A percentile compares a stretch with the other conserved stretches of the same genome.
Evolutionary conservation across 2,797 vertebrate genomes (phyloP).

Genomic region (Falco columbarius): DNA sequence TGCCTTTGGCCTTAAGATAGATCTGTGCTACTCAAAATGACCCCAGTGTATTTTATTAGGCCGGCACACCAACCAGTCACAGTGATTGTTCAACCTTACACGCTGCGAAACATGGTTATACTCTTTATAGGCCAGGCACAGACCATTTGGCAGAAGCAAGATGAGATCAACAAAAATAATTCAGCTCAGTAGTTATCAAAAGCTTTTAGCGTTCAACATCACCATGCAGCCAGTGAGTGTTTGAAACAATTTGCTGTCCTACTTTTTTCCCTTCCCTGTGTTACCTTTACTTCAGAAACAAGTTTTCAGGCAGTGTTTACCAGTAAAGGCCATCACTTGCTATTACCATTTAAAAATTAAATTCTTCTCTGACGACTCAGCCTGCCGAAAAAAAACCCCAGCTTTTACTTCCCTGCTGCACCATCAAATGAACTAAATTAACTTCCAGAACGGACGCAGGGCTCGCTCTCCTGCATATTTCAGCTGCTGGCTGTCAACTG

Average conservation of each 20-base stretch:
- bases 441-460: not conserved
- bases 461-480: not conserved
- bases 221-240: not conserved
- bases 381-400: not conserved
- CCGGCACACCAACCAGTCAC: not conserved
- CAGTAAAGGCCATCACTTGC: not conserved
- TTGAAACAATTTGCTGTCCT: not conserved
- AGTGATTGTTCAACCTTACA: rapidly evolving
- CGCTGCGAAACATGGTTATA: not conserved
- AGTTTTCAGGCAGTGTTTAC: not conserved
- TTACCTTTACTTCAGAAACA: not conserved
- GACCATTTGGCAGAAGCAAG: not conserved
- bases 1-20: not conserved
- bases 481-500: not conserved
- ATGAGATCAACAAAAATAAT: not conserved
- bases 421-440: not conserved
- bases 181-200: not conserved
- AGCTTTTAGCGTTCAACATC: not conserved
- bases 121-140: not conserved
- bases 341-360: constrained; percentile 19
- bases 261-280: not conserved
- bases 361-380: not conserved
- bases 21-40: not conserved
- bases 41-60: not conserved
- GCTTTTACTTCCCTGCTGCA: not conserved